A percentile compares a stretch with the other conserved stretches of the same genome.
These are phyloP conservation scores for Lycocerus yunnanus DNA, from an alignment of 2,888 invertebrate species.

Conservation along the genomic window DNA sequence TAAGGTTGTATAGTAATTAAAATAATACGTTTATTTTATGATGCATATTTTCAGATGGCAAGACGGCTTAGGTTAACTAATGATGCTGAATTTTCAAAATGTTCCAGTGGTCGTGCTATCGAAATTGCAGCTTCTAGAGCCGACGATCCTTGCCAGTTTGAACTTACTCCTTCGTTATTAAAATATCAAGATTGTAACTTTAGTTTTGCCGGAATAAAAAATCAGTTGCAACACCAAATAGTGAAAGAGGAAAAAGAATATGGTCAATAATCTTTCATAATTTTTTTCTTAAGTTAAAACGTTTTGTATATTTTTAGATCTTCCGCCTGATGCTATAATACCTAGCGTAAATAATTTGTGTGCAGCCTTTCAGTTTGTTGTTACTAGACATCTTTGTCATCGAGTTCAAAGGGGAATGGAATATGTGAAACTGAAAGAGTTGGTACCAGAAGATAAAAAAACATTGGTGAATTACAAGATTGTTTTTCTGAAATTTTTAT, in stretches of 20 bases:
- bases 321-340: slow-evolving; percentile 71
- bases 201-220: slow-evolving; percentile 85
- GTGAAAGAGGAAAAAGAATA: slow-evolving; percentile 29
- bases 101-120: slow-evolving; percentile 85
- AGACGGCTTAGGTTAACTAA: slow-evolving; percentile 82
- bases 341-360: slow-evolving; percentile 81
- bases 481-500: too few species aligned
- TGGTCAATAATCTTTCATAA: slow-evolving; percentile 19
- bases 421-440: slow-evolving; percentile 65
- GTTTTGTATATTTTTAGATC: slow-evolving; percentile 47
- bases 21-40: background rate
- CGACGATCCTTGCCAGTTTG: slow-evolving; percentile 66
- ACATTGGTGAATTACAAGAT: slow-evolving; percentile 59
- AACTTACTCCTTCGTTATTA: slow-evolving; percentile 69
- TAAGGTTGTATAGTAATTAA: slow-evolving; percentile 64
- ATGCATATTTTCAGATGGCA: slow-evolving; percentile 63
- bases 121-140: slow-evolving; percentile 77
- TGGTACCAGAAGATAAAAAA: slow-evolving; percentile 64
- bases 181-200: slow-evolving; percentile 82
- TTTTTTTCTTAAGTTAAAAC: background rate
- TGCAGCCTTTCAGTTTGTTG: slow-evolving; percentile 78
- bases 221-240: slow-evolving; percentile 56
- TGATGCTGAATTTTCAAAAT: slow-evolving; percentile 70
- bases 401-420: slow-evolving; percentile 83
- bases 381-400: slow-evolving; percentile 79